Conservation (phyloP, 2,888 invertebrate species). For the Leptinotarsa rubiginosa region DNA sequence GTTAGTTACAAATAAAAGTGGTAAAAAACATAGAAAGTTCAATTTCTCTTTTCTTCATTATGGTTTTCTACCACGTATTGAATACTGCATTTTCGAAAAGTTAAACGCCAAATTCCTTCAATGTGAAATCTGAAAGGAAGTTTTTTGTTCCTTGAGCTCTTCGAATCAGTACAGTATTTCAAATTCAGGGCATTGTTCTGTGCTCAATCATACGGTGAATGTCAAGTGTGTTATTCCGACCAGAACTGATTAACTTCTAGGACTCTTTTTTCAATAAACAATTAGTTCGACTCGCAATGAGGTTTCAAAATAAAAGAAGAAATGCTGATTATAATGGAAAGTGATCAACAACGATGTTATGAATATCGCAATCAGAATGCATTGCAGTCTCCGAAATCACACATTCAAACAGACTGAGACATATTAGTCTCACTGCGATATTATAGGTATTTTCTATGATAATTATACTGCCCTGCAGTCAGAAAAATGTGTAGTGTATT, state of each 20-base stretch:
- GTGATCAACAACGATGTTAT: not conserved
- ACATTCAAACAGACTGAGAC: not conserved
- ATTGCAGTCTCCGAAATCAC: too few relatives aligned
- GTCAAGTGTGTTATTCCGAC: slow-evolving; percentile 12
- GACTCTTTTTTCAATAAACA: not conserved
- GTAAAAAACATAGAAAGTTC: too few relatives aligned
- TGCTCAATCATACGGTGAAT: not conserved
- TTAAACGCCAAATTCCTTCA: not conserved
- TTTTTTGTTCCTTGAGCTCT: not conserved
- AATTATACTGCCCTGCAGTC: too few relatives aligned
- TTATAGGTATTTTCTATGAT: too few relatives aligned
- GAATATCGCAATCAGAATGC: not conserved
- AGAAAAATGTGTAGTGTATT: too few relatives aligned
- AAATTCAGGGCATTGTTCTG: not conserved
- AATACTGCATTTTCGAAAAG: too few relatives aligned
- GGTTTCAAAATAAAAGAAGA: slow-evolving; percentile 5
- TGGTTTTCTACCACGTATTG: too few relatives aligned
- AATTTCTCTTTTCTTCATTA: too few relatives aligned
- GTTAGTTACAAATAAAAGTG: too few relatives aligned
- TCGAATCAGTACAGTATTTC: not conserved
- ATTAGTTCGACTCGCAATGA: slow-evolving; percentile 1
- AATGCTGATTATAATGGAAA: not conserved
- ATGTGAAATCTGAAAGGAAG: not conserved
- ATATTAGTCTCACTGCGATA: too few relatives aligned
- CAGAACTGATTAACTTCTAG: slow-evolving; percentile 10